Percentiles rank a stretch among this genome's conserved stretches.
phyloP scores from a whole-genome alignment of 92 coral and sea anemone species.

The Umimayanthus chanpuru region DNA sequence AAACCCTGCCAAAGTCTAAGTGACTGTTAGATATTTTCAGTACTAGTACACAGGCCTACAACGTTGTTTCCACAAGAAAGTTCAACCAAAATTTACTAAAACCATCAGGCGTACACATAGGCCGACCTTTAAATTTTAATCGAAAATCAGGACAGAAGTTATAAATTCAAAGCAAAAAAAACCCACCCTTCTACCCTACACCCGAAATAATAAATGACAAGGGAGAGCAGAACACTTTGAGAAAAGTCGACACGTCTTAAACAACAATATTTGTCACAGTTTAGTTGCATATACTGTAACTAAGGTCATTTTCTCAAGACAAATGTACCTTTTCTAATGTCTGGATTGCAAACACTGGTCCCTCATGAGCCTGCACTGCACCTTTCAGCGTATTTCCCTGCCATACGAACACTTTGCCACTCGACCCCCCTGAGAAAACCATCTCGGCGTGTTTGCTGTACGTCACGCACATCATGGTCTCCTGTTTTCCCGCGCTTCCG shows the following conservation, averaged over 20 bases:
- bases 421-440: conserved; percentile 95
- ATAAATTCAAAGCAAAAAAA: no score
- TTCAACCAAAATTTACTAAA: no score
- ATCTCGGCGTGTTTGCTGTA: conserved; percentile 83
- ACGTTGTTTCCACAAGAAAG: background rate
- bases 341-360: conserved; percentile 98
- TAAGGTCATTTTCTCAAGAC: background rate
- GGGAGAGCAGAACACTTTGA: no score
- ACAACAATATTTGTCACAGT: no score
- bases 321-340: conserved; percentile 86
- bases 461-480: conserved; percentile 97
- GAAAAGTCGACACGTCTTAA: no score
- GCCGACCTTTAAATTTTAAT: no score
- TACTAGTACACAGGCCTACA: background rate
- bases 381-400: conserved; percentile 75
- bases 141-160: no score
- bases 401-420: conserved; percentile 95
- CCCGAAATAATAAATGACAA: no score
- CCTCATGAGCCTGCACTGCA: conserved; percentile 90
- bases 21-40: no score
- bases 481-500: conserved; percentile 90
- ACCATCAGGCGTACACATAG: background rate
- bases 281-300: no score
- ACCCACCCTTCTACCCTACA: no score
- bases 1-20: no score